phyloP scores from a whole-genome alignment of 2,113 vertebrate species.

The Hyla sarda region DNA sequence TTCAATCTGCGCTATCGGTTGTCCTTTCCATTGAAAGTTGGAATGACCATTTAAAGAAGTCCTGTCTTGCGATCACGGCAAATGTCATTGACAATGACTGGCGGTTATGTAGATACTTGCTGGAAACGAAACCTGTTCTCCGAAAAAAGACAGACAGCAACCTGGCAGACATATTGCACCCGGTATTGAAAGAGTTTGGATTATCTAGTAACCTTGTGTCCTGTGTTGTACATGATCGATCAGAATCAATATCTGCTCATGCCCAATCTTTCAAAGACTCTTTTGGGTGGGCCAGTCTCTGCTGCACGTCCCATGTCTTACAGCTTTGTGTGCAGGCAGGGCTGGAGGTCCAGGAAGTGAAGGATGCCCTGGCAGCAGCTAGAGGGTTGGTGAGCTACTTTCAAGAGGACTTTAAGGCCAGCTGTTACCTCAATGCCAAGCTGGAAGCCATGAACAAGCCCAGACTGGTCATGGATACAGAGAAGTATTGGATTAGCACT shows the following conservation, averaged over 20 bases:
- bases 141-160: slow-evolving; percentile 34
- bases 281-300: slow-evolving; percentile 65
- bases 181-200: slow-evolving; percentile 64
- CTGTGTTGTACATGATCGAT: slow-evolving; percentile 67
- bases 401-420: slow-evolving; percentile 65
- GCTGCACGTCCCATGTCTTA: slow-evolving; percentile 67
- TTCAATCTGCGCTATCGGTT: slow-evolving; percentile 64
- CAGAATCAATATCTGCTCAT: slow-evolving; percentile 10
- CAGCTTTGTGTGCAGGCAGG: slow-evolving; percentile 67
- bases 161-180: slow-evolving; percentile 61
- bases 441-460: slow-evolving; percentile 68
- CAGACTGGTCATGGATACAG: slow-evolving; percentile 62
- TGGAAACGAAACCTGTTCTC: slow-evolving; percentile 64
- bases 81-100: slow-evolving; percentile 71
- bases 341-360: slow-evolving; percentile 65
- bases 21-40: slow-evolving; percentile 68
- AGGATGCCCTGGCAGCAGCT: slow-evolving; percentile 63
- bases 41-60: slow-evolving; percentile 61
- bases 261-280: slow-evolving; percentile 38
- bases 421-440: slow-evolving; percentile 62
- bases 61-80: slow-evolving; percentile 64
- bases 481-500: slow-evolving; percentile 68
- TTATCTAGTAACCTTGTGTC: slow-evolving; percentile 63
- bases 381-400: slow-evolving; percentile 68
- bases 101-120: slow-evolving; percentile 65